A percentile compares a stretch with the other conserved stretches of the same genome.
These are phyloP conservation scores for Trematocara variabile DNA, from an alignment of 2,113 vertebrate genomes.

Conservation along the genomic window DNA sequence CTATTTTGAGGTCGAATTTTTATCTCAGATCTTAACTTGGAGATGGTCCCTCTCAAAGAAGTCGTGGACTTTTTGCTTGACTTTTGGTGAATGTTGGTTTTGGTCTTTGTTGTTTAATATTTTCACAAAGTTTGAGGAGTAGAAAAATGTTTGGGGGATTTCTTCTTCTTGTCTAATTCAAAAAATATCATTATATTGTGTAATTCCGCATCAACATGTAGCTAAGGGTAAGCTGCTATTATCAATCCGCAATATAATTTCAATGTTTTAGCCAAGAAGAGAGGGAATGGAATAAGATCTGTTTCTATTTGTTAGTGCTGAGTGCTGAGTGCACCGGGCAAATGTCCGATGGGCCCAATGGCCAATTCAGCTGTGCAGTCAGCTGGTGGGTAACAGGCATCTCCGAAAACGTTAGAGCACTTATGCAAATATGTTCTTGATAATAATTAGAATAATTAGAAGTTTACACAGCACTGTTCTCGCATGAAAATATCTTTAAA, in stretches of 20 bases:
- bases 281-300: not conserved
- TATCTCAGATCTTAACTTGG: conserved; percentile 3
- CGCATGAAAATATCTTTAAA: too few relatives aligned
- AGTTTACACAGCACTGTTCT: too few relatives aligned
- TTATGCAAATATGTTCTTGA: too few relatives aligned
- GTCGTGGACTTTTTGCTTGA: not conserved
- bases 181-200: not conserved
- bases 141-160: not conserved
- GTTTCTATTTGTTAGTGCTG: not conserved
- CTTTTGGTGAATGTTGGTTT: not conserved
- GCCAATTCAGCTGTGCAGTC: too few relatives aligned
- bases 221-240: not conserved
- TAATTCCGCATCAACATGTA: not conserved
- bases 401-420: too few relatives aligned
- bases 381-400: too few relatives aligned
- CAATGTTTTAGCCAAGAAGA: not conserved
- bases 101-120: not conserved
- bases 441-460: too few relatives aligned
- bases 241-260: not conserved
- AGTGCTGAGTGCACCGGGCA: not conserved
- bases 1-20: conserved; percentile 49
- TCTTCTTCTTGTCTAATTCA: not conserved
- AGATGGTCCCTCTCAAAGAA: conserved; percentile 5
- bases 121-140: not conserved
- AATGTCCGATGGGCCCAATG: too few relatives aligned